Evolutionary conservation across 2,888 invertebrate genomes (phyloP).

Genomic region (Diachrysia chrysitis): DNA sequence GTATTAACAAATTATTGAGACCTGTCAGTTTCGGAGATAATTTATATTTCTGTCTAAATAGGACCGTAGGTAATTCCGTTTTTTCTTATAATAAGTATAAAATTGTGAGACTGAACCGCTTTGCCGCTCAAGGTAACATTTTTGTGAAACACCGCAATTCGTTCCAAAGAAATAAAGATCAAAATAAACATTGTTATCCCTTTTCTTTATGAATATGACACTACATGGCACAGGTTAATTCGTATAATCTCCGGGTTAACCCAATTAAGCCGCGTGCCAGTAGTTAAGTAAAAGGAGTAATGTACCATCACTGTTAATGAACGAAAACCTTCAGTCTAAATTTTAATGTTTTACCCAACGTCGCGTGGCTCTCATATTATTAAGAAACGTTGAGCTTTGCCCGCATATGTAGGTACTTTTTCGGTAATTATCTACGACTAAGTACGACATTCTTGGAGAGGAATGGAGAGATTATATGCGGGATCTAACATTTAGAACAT

Average conservation of each 20-base stretch:
- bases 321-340: slow-evolving; percentile 27
- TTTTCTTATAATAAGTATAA: too few relatives aligned
- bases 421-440: neutral
- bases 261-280: slow-evolving; percentile 44
- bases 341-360: slow-evolving; percentile 19
- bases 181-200: slow-evolving; percentile 25
- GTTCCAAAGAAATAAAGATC: slow-evolving; percentile 17
- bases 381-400: slow-evolving; percentile 40
- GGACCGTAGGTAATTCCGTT: too few relatives aligned
- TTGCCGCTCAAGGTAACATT: neutral
- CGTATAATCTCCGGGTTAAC: slow-evolving; percentile 47
- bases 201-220: slow-evolving; percentile 27
- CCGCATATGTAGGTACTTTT: slow-evolving; percentile 2
- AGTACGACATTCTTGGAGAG: neutral
- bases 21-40: neutral
- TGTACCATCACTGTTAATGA: slow-evolving; percentile 57
- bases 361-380: slow-evolving; percentile 29
- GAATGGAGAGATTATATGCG: neutral
- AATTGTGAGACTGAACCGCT: too few relatives aligned
- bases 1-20: slow-evolving; percentile 1
- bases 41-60: neutral
- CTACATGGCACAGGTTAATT: slow-evolving; percentile 44
- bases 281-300: slow-evolving; percentile 42
- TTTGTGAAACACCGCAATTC: neutral
- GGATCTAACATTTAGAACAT: neutral